Percentiles rank a stretch among this genome's conserved stretches.
Evolutionary conservation across 1,140 invertebrate species (phyloP).

Genomic region (Drosophila teissieri): DNA sequence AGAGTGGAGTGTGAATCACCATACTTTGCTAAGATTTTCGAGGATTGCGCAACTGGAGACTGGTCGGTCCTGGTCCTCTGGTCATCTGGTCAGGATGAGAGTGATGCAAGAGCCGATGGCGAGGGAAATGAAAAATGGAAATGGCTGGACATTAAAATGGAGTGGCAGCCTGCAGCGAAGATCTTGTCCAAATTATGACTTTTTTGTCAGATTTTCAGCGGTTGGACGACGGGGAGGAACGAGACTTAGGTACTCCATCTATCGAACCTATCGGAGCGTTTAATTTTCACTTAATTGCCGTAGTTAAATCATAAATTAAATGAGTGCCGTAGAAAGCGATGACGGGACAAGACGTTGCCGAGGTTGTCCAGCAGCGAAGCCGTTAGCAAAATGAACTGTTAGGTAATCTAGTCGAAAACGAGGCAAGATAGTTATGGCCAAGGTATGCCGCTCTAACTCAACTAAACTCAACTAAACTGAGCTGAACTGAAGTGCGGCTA

Average conservation of each 20-base stretch:
- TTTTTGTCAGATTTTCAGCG: background rate
- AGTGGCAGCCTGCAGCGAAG: conserved; percentile 21
- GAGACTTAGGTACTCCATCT: conserved; percentile 1
- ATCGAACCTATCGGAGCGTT: conserved; percentile 44
- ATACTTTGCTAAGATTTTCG: conserved; percentile 28
- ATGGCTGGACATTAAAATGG: conserved; percentile 10
- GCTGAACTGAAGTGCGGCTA: conserved; percentile 4
- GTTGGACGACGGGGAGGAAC: background rate
- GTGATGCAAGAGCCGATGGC: conserved; percentile 16
- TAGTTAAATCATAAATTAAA: conserved; percentile 63
- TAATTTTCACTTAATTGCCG: conserved; percentile 62
- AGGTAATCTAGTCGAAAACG: conserved; percentile 41
- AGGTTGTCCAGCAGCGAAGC: conserved; percentile 34
- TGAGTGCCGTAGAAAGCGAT: conserved; percentile 54
- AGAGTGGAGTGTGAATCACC: conserved; percentile 13
- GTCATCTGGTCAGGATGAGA: conserved; percentile 15
- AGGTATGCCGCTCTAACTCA: conserved; percentile 20
- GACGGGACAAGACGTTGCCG: conserved; percentile 19
- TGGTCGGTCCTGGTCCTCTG: background rate
- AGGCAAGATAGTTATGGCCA: conserved; percentile 35
- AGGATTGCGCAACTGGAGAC: conserved; percentile 23
- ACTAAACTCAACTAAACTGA: background rate
- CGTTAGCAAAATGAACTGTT: conserved; percentile 62
- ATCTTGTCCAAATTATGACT: conserved; percentile 20
- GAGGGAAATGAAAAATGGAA: background rate